Conservation (phyloP, 2,888 invertebrate species). For the Ischnura elegans region DNA sequence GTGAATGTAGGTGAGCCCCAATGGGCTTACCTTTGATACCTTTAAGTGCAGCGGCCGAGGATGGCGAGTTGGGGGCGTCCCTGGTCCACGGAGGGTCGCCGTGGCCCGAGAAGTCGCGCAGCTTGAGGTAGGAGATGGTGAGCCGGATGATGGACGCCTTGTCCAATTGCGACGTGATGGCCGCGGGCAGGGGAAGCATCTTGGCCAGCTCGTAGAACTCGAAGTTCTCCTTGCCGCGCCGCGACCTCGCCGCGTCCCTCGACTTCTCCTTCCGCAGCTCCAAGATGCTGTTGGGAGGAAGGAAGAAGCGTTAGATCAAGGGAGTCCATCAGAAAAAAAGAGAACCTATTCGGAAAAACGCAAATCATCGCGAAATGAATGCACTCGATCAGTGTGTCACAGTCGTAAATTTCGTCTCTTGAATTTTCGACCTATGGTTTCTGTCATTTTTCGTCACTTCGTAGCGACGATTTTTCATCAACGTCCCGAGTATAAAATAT, state of each 20-base stretch:
- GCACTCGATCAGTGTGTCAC: too few relatives aligned
- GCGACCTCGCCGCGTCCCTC: constrained; percentile 93
- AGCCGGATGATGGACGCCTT: constrained; percentile 98
- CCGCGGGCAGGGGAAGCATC: constrained; percentile 94
- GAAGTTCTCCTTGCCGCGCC: constrained; percentile 96
- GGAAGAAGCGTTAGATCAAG: not conserved
- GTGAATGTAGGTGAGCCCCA: not conserved
- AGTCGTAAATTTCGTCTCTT: too few relatives aligned
- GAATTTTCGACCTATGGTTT: too few relatives aligned
- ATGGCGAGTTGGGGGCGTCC: constrained; percentile 80
- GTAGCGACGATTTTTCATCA: too few relatives aligned
- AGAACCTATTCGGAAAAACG: too few relatives aligned
- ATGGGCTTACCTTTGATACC: constrained; percentile 87
- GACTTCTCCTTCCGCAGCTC: constrained; percentile 96
- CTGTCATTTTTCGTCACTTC: too few relatives aligned
- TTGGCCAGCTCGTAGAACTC: constrained; percentile 98
- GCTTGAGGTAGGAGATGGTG: constrained; percentile 96
- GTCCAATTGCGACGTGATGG: constrained; percentile 96
- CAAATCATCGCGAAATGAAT: too few relatives aligned
- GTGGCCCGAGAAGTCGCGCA: constrained; percentile 96
- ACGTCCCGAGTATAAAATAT: too few relatives aligned
- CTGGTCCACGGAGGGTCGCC: constrained; percentile 98
- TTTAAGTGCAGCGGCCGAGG: constrained; percentile 84
- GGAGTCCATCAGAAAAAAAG: not conserved
- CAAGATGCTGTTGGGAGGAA: constrained; percentile 86